phyloP scores from a whole-genome alignment of 2,888 invertebrate species.

The Brachylomia viminalis region DNA sequence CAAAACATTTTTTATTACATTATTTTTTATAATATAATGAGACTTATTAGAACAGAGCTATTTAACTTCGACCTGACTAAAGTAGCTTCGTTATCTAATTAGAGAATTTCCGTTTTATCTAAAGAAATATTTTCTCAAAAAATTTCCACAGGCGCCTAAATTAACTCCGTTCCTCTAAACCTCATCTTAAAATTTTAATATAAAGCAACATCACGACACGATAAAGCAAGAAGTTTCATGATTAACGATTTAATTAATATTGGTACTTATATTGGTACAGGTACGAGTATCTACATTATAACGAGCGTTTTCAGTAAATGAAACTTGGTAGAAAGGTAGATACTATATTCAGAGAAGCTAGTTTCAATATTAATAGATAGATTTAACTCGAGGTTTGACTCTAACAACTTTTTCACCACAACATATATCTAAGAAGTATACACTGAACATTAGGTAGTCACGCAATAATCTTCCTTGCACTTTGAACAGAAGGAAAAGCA shows the following conservation, averaged over 20 bases:
- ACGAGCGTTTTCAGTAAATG: constrained; percentile 30
- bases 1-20: neutral
- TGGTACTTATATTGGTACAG: constrained; percentile 42
- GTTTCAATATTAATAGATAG: constrained; percentile 21
- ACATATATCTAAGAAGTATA: neutral
- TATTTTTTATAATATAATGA: constrained; percentile 19
- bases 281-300: constrained; percentile 24
- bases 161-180: constrained; percentile 50
- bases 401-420: neutral
- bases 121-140: constrained; percentile 36
- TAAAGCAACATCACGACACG: constrained; percentile 39
- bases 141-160: constrained; percentile 40
- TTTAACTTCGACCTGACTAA: constrained; percentile 17
- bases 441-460: neutral
- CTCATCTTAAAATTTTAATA: constrained; percentile 64
- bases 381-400: neutral
- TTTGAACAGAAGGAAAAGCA: neutral
- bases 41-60: neutral
- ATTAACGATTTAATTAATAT: constrained; percentile 69
- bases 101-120: constrained; percentile 16
- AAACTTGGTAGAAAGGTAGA: constrained; percentile 1
- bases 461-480: neutral
- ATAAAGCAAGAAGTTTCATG: constrained; percentile 59
- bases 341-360: neutral
- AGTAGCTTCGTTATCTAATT: constrained; percentile 43